phyloP scores from a whole-genome alignment of 2,888 invertebrate species.

The Drymonia ruficornis region DNA sequence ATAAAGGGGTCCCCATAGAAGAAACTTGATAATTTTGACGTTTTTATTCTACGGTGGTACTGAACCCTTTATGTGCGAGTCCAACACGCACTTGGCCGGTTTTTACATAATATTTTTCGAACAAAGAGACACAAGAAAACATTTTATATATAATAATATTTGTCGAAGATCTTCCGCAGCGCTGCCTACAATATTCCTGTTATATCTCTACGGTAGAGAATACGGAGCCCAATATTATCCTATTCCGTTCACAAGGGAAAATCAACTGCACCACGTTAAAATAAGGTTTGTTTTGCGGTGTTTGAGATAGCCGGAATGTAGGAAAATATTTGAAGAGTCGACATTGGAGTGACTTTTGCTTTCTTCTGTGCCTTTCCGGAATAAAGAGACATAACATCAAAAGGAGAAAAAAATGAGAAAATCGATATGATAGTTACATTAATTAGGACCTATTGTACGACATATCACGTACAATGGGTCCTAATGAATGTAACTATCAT shows the following conservation, averaged over 20 bases:
- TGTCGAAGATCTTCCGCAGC: conserved; percentile 21
- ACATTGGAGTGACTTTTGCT: conserved; percentile 20
- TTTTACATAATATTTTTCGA: not conserved
- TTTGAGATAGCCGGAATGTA: conserved; percentile 14
- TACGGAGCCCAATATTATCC: conserved; percentile 13
- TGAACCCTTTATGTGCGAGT: too few relatives aligned
- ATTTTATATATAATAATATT: conserved; percentile 25
- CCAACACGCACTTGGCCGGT: too few relatives aligned
- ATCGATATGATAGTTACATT: too few relatives aligned
- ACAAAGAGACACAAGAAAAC: conserved; percentile 7
- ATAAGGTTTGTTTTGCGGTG: conserved; percentile 19
- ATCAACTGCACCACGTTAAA: conserved; percentile 5
- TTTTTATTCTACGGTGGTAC: too few relatives aligned
- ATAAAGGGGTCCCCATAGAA: too few relatives aligned
- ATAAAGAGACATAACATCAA: too few relatives aligned
- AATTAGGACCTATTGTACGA: too few relatives aligned
- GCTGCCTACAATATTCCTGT: conserved; percentile 8
- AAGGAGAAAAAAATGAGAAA: too few relatives aligned
- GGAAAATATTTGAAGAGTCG: conserved; percentile 32
- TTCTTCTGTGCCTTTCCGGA: conserved; percentile 11
- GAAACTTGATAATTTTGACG: too few relatives aligned
- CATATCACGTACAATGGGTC: too few relatives aligned
- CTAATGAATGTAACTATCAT: too few relatives aligned
- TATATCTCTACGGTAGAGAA: conserved; percentile 15
- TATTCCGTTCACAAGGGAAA: conserved; percentile 13